Percentiles rank a stretch among this genome's conserved stretches.
These are phyloP conservation scores for Halichondria panicea DNA, from an alignment of 37 sponge, comb jelly and placozoan genomes.

Conservation along the genomic window DNA sequence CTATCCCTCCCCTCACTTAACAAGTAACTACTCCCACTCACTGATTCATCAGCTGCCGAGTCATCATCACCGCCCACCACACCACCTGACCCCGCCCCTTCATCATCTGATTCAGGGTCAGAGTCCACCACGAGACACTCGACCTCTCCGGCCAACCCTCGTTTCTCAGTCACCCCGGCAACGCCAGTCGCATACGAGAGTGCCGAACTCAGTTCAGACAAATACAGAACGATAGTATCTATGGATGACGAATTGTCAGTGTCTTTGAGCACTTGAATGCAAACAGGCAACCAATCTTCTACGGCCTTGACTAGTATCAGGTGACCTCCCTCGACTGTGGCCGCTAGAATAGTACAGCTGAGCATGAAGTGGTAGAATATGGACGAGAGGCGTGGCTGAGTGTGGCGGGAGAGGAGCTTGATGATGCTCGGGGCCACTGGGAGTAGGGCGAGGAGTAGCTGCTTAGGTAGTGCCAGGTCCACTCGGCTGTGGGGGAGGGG, in stretches of 20 bases:
- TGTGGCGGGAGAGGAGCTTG: background rate
- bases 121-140: constrained; percentile 24
- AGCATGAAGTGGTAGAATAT: constrained; percentile 55
- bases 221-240: constrained; percentile 32
- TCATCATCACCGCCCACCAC: constrained; percentile 40
- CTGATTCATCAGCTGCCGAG: constrained; percentile 28
- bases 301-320: constrained; percentile 47
- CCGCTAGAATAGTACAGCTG: constrained; percentile 48
- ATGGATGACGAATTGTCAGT: constrained; percentile 11
- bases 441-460: constrained; percentile 48
- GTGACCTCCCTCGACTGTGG: constrained; percentile 53
- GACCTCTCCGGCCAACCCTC: constrained; percentile 45
- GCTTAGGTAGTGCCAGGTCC: background rate
- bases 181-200: constrained; percentile 35
- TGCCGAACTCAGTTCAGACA: constrained; percentile 53
- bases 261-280: background rate
- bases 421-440: constrained; percentile 45
- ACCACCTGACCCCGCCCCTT: background rate
- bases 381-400: background rate
- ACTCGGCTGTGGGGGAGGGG: constrained; percentile 3
- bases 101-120: constrained; percentile 31
- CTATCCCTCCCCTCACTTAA: too few relatives aligned
- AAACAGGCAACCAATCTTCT: constrained; percentile 51
- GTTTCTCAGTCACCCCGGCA: constrained; percentile 33
- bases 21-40: constrained; percentile 8